phyloP scores from a whole-genome alignment of 2,113 vertebrate species.

The Dendropsophus ebraccatus region DNA sequence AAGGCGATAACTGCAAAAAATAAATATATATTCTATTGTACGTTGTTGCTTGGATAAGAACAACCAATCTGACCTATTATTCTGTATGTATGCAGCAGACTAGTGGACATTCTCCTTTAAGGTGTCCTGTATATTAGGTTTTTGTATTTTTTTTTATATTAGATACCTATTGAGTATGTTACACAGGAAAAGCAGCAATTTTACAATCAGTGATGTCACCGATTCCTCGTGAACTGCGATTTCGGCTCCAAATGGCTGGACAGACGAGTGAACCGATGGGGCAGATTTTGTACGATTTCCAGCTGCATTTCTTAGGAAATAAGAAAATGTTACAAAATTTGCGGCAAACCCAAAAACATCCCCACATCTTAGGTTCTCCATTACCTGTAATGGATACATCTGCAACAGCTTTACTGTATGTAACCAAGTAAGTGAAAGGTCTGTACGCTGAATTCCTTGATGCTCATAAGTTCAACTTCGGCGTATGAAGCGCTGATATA shows the following conservation, averaged over 20 bases:
- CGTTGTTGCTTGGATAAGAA: neutral
- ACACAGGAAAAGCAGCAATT: neutral
- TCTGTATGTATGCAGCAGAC: neutral
- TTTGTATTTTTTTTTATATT: neutral
- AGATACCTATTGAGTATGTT: neutral
- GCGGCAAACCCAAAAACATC: neutral
- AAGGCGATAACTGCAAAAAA: neutral
- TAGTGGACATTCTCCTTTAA: neutral
- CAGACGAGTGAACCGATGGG: too few relatives aligned
- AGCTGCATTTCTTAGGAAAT: neutral
- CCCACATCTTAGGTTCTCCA: neutral
- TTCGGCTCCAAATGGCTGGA: neutral
- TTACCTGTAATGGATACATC: conserved; percentile 13
- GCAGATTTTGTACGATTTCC: neutral
- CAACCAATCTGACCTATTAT: conserved; percentile 1
- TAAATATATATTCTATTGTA: neutral
- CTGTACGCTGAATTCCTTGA: neutral
- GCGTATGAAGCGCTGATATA: too few relatives aligned
- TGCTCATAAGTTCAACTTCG: too few relatives aligned
- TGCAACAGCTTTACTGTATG: neutral
- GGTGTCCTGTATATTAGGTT: neutral
- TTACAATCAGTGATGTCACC: neutral
- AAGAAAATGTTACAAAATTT: neutral
- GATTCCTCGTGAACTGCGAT: neutral
- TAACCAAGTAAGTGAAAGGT: neutral